These are phyloP conservation scores for Ceramica pisi DNA, from an alignment of 2,888 invertebrate species.

Conservation along the genomic window DNA sequence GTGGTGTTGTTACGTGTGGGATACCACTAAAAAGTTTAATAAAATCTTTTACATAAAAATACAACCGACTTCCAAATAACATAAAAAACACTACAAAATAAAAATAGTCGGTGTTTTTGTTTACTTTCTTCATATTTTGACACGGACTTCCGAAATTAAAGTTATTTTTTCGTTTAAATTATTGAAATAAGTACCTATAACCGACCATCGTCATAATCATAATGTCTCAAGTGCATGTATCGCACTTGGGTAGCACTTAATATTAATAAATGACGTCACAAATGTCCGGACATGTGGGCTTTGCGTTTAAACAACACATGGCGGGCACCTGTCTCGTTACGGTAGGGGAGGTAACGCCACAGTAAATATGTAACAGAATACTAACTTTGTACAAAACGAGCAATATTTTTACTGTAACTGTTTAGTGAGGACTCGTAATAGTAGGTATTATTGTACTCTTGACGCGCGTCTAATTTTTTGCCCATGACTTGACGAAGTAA, in stretches of 20 bases:
- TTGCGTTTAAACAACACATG: slow-evolving; percentile 60
- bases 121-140: no score
- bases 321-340: slow-evolving; percentile 61
- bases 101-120: no score
- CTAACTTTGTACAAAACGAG: slow-evolving; percentile 6
- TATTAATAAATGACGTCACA: slow-evolving; percentile 52
- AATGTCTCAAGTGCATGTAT: slow-evolving; percentile 39
- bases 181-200: background rate
- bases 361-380: slow-evolving; percentile 25
- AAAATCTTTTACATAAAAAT: no score
- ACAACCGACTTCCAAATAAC: no score
- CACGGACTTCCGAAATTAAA: no score
- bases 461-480: no score
- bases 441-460: no score
- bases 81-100: no score
- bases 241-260: slow-evolving; percentile 33
- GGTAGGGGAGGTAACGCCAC: slow-evolving; percentile 44
- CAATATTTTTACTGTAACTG: background rate
- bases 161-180: background rate
- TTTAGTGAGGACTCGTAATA: no score
- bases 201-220: background rate
- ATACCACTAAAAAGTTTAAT: no score
- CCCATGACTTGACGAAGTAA: no score
- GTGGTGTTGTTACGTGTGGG: no score
- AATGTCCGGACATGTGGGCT: slow-evolving; percentile 49